Evolutionary conservation across 2,888 invertebrate genomes (phyloP), one percentile per base, ranked within the genome.

Genomic region (Steinernema carpocapsae): DNA sequence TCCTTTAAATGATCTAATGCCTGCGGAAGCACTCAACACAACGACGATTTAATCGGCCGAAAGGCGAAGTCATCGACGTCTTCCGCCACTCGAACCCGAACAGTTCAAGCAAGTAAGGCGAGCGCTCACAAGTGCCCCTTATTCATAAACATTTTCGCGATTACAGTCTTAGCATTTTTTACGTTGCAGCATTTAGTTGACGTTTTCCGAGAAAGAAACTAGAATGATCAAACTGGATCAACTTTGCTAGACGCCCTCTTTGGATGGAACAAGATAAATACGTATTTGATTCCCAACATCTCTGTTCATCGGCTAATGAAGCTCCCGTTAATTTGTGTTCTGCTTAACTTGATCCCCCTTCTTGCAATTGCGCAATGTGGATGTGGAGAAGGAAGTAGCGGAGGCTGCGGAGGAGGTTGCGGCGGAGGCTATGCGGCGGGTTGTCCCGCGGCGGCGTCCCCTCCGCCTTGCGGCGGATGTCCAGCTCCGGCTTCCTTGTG

Each of bases 151-250:
- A 64, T 29, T 29, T 64, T n/a, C 3, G 48, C 12, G 32, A 32
- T 32, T 32, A 37, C 64, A 37, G 32, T 64, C 32, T 64, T 32
- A 17, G 32, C 26, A 14, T 2, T 56, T 64, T 64, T 64, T 64
- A 64, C 64, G 29, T 64, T 29, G 64, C 29, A 64, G 64, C 64
- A 64, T 64, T 64, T 64, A 29, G 64, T 52, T 7, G 22, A 12
- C 52, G 52, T 22, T 52, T 52, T 52, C 52, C 24, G 19, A 22
- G 22, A 24, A 52, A 19, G 19, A 24, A 64, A 64, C 64, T 26
- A 64, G 64, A 64, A 64, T 64, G 29, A 17, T 64, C 17, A 64
- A 64, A 64, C 64, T 17, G 64, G 64, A 64, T 64, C 64, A 32
- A 64, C 4, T 37, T 29, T 14, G 26, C 29, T 26, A 17, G 7